Evolutionary conservation across 23 tunicate genomes (phyloP).

Genomic region (Clavelina lepadiformis): DNA sequence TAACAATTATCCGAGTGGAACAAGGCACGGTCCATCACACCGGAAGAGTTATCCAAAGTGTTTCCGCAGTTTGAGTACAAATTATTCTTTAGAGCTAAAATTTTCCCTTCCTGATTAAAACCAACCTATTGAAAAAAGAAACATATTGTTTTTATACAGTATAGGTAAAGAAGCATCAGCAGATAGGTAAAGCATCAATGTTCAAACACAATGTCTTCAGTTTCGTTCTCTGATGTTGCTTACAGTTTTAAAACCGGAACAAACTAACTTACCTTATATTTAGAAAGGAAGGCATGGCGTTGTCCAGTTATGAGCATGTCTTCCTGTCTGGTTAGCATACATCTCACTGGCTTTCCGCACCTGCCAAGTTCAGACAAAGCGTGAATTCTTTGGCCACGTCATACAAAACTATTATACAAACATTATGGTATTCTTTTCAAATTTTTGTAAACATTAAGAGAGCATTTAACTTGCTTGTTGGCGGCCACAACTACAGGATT

Average conservation of each 20-base stretch:
- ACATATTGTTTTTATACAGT: too few species aligned
- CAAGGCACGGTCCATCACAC: conserved; percentile 35
- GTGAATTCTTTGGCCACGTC: too few species aligned
- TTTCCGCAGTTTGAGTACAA: conserved; percentile 70
- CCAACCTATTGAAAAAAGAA: conserved; percentile 73
- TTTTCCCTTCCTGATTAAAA: conserved; percentile 52
- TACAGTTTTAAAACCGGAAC: too few species aligned
- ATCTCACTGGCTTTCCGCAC: conserved; percentile 67
- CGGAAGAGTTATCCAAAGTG: conserved; percentile 41
- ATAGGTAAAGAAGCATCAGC: too few species aligned
- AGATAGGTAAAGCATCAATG: too few species aligned
- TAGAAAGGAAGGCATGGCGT: conserved; percentile 60
- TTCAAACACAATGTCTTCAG: too few species aligned
- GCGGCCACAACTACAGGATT: conserved; percentile 81
- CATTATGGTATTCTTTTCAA: too few species aligned
- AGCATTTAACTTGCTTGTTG: conserved; percentile 69
- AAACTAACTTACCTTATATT: conserved; percentile 50
- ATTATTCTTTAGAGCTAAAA: conserved; percentile 38
- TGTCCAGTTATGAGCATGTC: conserved; percentile 89
- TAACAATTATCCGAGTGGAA: conserved; percentile 49
- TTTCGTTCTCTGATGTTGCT: too few species aligned
- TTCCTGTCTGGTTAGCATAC: conserved; percentile 65
- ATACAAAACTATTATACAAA: too few species aligned
- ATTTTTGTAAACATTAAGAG: too few species aligned
- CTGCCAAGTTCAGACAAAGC: too few species aligned